Conservation (phyloP, 2,888 invertebrate species). For the Conistra vaccinii region DNA sequence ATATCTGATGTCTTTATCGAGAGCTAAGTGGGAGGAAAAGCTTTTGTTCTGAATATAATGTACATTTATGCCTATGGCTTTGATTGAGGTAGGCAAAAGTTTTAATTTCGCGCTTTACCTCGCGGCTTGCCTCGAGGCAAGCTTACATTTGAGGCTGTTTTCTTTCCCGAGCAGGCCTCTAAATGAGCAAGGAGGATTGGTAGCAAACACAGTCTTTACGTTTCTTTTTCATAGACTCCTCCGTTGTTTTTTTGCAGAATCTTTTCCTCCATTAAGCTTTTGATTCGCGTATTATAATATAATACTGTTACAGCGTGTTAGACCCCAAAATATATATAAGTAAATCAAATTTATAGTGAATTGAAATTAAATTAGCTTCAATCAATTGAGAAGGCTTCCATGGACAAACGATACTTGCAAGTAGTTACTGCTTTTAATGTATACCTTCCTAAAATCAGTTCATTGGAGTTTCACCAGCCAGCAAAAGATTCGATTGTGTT, state of each 20-base stretch:
- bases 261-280: slow-evolving; percentile 68
- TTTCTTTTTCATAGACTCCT: background rate
- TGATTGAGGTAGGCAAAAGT: slow-evolving; percentile 20
- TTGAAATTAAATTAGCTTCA: slow-evolving; percentile 59
- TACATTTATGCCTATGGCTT: slow-evolving; percentile 28
- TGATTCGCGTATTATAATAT: slow-evolving; percentile 61
- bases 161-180: slow-evolving; percentile 24
- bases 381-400: slow-evolving; percentile 30
- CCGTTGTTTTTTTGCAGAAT: slow-evolving; percentile 48
- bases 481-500: slow-evolving; percentile 16
- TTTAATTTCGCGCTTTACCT: slow-evolving; percentile 43
- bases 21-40: slow-evolving; percentile 52
- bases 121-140: slow-evolving; percentile 38
- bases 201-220: slow-evolving; percentile 23
- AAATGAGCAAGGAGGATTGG: slow-evolving; percentile 39
- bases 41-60: slow-evolving; percentile 40
- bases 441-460: background rate
- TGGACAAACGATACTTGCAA: slow-evolving; percentile 40
- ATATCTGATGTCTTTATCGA: slow-evolving; percentile 46
- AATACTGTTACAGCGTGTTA: slow-evolving; percentile 68
- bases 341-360: slow-evolving; percentile 68
- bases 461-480: background rate
- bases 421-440: slow-evolving; percentile 12
- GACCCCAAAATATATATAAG: slow-evolving; percentile 67
- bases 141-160: slow-evolving; percentile 37